phyloP scores from a whole-genome alignment of 1,140 invertebrate genomes.

The Scaptomyza graminum region DNA sequence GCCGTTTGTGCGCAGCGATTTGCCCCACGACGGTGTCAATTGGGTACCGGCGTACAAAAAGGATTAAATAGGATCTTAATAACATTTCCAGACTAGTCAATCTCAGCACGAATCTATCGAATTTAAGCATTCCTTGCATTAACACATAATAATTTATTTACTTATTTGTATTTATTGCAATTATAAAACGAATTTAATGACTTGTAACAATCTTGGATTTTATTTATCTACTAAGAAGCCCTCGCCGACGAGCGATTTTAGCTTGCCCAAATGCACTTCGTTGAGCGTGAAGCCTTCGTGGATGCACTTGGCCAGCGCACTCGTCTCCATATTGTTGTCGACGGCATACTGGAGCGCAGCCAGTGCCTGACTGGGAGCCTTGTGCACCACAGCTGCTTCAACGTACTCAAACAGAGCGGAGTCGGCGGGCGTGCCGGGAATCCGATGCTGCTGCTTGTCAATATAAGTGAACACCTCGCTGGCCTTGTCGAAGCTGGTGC shows the following conservation, averaged over 20 bases:
- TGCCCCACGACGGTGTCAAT: constrained; percentile 90
- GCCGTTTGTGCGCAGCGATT: constrained; percentile 90
- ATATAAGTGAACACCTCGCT: constrained; percentile 85
- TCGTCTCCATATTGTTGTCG: constrained; percentile 85
- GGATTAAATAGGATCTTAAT: constrained; percentile 35
- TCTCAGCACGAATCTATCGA: constrained; percentile 23
- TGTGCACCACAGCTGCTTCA: constrained; percentile 84
- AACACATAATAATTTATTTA: constrained; percentile 17
- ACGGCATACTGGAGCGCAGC: constrained; percentile 85
- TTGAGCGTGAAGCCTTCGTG: constrained; percentile 84
- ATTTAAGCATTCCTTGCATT: constrained; percentile 37
- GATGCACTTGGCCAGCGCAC: constrained; percentile 83
- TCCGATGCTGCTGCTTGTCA: constrained; percentile 84
- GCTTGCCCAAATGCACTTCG: constrained; percentile 83
- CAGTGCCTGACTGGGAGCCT: constrained; percentile 84
- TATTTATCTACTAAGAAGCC: constrained; percentile 71
- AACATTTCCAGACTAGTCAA: constrained; percentile 29
- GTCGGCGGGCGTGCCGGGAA: constrained; percentile 85
- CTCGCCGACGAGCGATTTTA: constrained; percentile 85
- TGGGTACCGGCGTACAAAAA: constrained; percentile 85
- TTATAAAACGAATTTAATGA: constrained; percentile 36
- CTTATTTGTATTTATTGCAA: constrained; percentile 40
- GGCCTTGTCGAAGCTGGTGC: constrained; percentile 85
- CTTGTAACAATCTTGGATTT: background rate
- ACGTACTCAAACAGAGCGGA: constrained; percentile 84